Percentiles rank a stretch among this genome's conserved stretches.
These are phyloP conservation scores for Epizoanthus stellaris DNA, from an alignment of 92 coral and sea anemone genomes.

Conservation along the genomic window DNA sequence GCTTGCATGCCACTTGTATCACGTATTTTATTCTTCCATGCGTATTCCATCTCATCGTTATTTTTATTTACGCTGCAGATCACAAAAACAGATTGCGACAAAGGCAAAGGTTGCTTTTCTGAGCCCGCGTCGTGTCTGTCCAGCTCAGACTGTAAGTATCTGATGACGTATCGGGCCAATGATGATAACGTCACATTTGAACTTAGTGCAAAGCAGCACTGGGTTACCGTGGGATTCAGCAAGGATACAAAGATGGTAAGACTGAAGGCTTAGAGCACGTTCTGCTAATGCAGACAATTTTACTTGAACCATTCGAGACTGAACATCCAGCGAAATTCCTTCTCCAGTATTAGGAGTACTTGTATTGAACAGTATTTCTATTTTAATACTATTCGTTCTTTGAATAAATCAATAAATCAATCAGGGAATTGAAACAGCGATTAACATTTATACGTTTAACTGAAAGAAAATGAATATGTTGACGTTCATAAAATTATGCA, in stretches of 20 bases:
- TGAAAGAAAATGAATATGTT: too few species aligned
- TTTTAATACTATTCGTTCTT: too few species aligned
- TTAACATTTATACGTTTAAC: too few species aligned
- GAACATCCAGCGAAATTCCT: too few species aligned
- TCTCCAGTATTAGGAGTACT: too few species aligned
- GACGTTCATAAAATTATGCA: not conserved
- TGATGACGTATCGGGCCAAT: not conserved
- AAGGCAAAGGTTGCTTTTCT: not conserved
- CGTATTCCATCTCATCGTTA: not conserved
- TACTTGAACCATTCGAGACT: too few species aligned
- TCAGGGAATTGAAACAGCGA: too few species aligned
- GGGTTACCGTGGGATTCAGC: slow-evolving; percentile 8
- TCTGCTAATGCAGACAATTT: too few species aligned
- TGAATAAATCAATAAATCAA: too few species aligned
- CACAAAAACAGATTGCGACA: not conserved
- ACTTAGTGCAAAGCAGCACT: not conserved
- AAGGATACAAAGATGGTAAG: not conserved
- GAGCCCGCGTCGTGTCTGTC: slow-evolving; percentile 7
- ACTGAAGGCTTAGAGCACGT: too few species aligned
- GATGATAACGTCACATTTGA: slow-evolving; percentile 7
- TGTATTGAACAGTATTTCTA: too few species aligned
- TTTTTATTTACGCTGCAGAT: not conserved
- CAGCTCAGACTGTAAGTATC: slow-evolving; percentile 9
- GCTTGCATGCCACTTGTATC: not conserved
- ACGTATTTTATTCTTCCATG: not conserved